These are phyloP conservation scores for Cyprichromis sp. DNA, from an alignment of 2,113 vertebrate genomes.

Conservation along the genomic window DNA sequence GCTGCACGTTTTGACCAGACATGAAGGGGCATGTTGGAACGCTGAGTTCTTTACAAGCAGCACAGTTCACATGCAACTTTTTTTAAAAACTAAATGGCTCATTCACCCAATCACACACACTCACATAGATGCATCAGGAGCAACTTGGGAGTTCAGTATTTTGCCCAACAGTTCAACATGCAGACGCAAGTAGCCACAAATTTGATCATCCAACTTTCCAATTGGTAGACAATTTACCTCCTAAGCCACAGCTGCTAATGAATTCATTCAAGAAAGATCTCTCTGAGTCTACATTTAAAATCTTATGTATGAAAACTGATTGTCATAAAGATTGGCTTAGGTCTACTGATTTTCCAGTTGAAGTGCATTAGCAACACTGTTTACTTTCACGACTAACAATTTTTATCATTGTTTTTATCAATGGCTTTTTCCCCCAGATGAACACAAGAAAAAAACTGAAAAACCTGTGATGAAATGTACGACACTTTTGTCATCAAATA, in stretches of 20 bases:
- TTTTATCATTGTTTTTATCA: neutral
- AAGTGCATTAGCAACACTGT: neutral
- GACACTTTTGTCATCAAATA: neutral
- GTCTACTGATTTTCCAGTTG: neutral
- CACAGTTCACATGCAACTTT: neutral
- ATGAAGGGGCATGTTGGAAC: neutral
- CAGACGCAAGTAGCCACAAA: neutral
- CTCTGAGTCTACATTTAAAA: neutral
- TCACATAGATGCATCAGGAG: neutral
- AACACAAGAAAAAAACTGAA: neutral
- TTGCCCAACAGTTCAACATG: neutral
- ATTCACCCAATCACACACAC: neutral
- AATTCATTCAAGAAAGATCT: neutral
- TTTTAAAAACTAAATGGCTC: neutral
- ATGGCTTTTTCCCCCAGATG: accelerated
- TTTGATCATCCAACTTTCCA: neutral
- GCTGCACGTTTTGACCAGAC: neutral
- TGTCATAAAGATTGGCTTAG: neutral
- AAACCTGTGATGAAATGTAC: neutral
- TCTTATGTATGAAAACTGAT: neutral
- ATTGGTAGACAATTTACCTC: neutral
- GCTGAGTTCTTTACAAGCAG: neutral
- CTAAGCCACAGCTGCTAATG: neutral
- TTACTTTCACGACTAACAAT: neutral
- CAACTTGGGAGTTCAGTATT: neutral